These are phyloP conservation scores for Eristalis pertinax DNA, from an alignment of 2,888 invertebrate species.

Conservation along the genomic window DNA sequence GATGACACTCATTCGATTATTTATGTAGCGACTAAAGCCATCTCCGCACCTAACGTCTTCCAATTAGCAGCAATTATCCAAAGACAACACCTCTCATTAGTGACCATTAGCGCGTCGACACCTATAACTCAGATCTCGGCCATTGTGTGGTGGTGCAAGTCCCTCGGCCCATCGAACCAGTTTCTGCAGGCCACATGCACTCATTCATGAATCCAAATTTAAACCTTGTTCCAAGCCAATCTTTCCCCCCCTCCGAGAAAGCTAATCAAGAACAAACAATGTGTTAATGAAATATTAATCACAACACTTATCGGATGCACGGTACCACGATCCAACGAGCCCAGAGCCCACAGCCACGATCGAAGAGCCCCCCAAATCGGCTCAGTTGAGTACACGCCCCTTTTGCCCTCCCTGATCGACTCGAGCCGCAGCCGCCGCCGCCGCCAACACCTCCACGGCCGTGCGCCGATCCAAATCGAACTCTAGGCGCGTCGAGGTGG, in stretches of 20 bases:
- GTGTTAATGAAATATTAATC: conserved; percentile 30
- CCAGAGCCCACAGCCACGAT: too few relatives aligned
- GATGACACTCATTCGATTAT: not conserved
- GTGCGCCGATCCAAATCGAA: not conserved
- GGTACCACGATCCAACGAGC: not conserved
- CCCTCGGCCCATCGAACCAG: not conserved
- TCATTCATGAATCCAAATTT: conserved; percentile 40
- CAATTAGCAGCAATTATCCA: conserved; percentile 43
- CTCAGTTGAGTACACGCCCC: conserved; percentile 44
- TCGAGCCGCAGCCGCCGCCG: not conserved
- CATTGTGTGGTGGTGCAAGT: conserved; percentile 32
- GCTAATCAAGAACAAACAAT: conserved; percentile 45
- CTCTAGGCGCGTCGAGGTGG: not conserved
- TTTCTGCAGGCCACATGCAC: conserved; percentile 15
- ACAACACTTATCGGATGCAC: conserved; percentile 14
- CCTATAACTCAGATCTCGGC: conserved; percentile 9
- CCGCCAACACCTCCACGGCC: too few relatives aligned
- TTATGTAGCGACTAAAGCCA: not conserved
- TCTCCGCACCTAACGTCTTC: not conserved
- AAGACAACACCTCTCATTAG: conserved; percentile 41
- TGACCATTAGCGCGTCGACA: conserved; percentile 23
- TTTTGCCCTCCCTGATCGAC: conserved; percentile 24
- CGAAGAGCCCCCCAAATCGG: not conserved
- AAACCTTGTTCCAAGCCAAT: not conserved
- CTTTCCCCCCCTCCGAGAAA: not conserved